These are phyloP conservation scores for Ursus arctos DNA, from an alignment of 2,113 vertebrate genomes.

Conservation along the genomic window DNA sequence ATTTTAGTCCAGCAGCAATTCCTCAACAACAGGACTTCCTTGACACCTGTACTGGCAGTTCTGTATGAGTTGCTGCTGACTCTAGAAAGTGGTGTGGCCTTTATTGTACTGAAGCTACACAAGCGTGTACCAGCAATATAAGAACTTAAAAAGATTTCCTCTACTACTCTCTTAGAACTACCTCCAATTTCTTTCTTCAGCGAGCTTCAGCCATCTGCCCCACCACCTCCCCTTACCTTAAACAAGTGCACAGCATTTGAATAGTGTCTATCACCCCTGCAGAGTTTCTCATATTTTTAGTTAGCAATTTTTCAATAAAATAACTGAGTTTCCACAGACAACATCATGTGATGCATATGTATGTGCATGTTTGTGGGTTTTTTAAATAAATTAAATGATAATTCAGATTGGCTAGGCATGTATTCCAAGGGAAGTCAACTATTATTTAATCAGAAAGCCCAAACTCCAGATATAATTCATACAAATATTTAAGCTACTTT, in stretches of 20 bases:
- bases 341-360: background rate
- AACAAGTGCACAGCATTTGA: background rate
- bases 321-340: background rate
- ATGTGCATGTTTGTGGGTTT: background rate
- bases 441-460: background rate
- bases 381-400: slow-evolving; percentile 1
- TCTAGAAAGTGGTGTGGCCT: background rate
- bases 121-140: background rate
- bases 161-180: background rate
- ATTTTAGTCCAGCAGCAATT: background rate
- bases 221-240: background rate
- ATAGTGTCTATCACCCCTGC: background rate
- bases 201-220: background rate
- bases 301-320: background rate
- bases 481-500: background rate
- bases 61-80: background rate
- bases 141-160: background rate
- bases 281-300: background rate
- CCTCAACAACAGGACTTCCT: background rate
- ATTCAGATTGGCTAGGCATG: background rate
- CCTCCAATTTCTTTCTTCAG: background rate
- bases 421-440: background rate
- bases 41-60: background rate
- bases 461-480: background rate
- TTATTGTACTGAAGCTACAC: background rate